These are phyloP conservation scores for Octodon degus DNA, from an alignment of 2,113 vertebrate species.

Conservation along the genomic window DNA sequence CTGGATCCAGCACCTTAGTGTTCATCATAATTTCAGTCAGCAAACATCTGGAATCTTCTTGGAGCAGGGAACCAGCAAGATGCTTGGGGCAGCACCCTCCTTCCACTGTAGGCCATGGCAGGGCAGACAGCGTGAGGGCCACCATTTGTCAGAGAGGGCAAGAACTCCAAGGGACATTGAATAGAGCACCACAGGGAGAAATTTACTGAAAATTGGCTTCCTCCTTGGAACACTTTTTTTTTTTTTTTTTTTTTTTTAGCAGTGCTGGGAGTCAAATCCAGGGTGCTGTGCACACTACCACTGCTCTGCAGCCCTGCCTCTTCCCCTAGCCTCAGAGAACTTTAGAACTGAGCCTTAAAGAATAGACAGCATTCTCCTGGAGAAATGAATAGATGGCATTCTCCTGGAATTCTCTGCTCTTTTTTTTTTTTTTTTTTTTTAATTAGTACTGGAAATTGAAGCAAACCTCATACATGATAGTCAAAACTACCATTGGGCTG, in stretches of 20 bases:
- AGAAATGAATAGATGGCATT: neutral
- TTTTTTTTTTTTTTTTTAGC: neutral
- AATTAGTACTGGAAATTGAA: neutral
- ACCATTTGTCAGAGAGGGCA: neutral
- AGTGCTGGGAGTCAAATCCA: neutral
- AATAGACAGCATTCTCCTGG: neutral
- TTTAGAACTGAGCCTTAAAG: neutral
- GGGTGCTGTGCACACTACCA: neutral
- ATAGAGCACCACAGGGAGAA: neutral
- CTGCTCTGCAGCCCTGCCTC: neutral
- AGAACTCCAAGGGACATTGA: fast-evolving
- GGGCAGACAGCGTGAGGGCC: neutral
- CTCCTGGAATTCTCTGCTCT: neutral
- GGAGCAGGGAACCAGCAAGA: neutral
- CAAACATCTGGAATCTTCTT: neutral
- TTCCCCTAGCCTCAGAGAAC: neutral
- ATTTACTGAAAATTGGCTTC: neutral
- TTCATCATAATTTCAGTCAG: neutral
- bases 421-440: neutral
- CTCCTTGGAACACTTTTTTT: neutral
- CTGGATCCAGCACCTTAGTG: neutral
- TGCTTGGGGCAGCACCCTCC: neutral
- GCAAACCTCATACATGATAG: neutral
- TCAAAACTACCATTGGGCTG: neutral
- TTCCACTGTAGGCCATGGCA: neutral